Conservation (phyloP, 2,113 vertebrate species). For the Suncus etruscus region DNA sequence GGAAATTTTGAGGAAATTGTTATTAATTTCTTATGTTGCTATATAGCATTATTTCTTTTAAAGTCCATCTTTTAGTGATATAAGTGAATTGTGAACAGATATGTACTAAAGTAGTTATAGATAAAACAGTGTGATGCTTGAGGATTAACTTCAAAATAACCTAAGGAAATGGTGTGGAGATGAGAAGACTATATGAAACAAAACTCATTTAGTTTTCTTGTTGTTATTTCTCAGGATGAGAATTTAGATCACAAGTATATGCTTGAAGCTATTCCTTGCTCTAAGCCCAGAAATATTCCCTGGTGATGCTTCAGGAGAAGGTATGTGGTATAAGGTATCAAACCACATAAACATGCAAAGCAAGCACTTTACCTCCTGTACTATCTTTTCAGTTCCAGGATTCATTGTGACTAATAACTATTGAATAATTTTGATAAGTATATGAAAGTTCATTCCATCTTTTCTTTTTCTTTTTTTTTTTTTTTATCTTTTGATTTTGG, state of each 20-base stretch:
- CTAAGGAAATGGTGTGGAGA: neutral
- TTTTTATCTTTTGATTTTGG: no score
- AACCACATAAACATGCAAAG: no score
- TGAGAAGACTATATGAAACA: neutral
- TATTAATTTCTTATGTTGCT: constrained; percentile 34
- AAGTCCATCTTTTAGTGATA: constrained; percentile 34
- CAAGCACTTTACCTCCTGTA: no score
- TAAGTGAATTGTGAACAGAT: neutral
- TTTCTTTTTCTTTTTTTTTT: neutral
- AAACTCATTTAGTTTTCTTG: no score
- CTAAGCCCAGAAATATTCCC: no score
- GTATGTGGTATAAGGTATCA: no score
- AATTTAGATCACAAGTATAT: neutral
- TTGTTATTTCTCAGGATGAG: no score
- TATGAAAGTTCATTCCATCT: neutral
- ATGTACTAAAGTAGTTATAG: neutral
- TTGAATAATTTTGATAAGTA: constrained; percentile 4
- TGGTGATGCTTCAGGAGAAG: no score
- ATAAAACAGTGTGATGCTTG: neutral
- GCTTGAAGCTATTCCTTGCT: neutral
- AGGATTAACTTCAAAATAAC: constrained; percentile 21
- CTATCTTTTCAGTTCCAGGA: neutral
- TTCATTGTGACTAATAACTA: neutral
- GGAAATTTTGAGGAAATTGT: neutral
- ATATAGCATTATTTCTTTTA: constrained; percentile 9